Base-by-base conservation (phyloP, 2,888 invertebrate species). In the Chaetoderma sp. region DNA sequence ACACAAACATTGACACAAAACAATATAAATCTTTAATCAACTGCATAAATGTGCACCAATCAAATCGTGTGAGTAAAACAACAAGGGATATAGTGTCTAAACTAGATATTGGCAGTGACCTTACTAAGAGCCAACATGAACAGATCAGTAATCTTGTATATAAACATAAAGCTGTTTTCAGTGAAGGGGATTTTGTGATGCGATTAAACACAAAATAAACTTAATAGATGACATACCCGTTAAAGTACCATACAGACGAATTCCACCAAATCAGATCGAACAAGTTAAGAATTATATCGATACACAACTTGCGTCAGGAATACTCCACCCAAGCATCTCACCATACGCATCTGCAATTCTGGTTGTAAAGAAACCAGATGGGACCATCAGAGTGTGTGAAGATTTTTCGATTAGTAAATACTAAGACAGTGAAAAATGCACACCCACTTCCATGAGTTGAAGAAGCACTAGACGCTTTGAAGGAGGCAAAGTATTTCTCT, bases 371-470 rank as follows among this genome's bases (percentile, higher is more conserved):
- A 76, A 76, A 59, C 63, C 58, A 23, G 63, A 65, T 54, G 70
- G 65, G 8, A 63, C 50, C 5, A 25, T 71, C 23, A 21, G 74
- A n/a, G 28, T 76, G 4, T 79, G 78, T 45, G 64, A 74, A 3
- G 78, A 79, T 30, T 82, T n/a, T 67, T 61, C 50, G 75, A 23
- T 33, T 18, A 5, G 32, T 78, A 4, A 78, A 80, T 65, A 21
- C 50, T 16, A 45, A 68, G 8, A 74, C 77, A 18, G 60, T 49
- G 2, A 60, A 65, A 39, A 74, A 79, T 54, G 59, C 55, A 4
- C 69, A 70, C 54, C 76, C 76, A 1, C 52, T 80, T 8, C 73
- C 78, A 1, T 28, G 60, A 1, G 70, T 79, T 25, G 66, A 74
- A 6, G 74, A 75, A 13, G 50, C 62, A 3, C 52, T 78, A 16